Evolutionary conservation across 2,113 vertebrate genomes (phyloP), one percentile per base, ranked within the genome.

Genomic region (Apistogramma diplotaenia): DNA sequence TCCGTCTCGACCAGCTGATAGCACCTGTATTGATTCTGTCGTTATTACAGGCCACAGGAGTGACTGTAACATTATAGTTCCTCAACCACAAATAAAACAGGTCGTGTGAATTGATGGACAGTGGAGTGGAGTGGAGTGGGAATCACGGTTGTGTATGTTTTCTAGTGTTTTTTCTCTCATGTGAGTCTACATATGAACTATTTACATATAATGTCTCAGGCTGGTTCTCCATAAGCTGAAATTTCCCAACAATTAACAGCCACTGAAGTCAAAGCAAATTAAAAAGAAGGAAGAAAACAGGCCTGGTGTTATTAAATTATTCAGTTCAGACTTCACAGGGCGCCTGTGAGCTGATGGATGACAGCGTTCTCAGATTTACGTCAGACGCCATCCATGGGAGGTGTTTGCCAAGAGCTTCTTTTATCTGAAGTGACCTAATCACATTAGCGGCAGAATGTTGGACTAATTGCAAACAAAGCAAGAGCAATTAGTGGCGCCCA

Each of bases 401-500:
- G 74, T 74, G 83, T 85, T 86, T 82, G 71, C 53, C 70, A 46
- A 78, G 78, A 76, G 33, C 61, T 19, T 33, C 56, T 62, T 82
- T 89, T 81, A 54, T 88, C 70, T 37, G 33, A 62, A 81, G 46
- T 51, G 79, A 85, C 78, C 70, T 85, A 85, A 92, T 92, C 89
- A 81, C 79, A 79, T 91, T 76, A 91, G 79, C 46, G 15, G 51
- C 78, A 84, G 81, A 87, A 89, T 87, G 78, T 78, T 29, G 58
- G 54, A 82, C 90, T 88, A 86, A 90, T 90, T 87, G 86, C 77
- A 85, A 92, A 91, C 89, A 87, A 90, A 93, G 89, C 72, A 23
- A 29, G 56, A 83, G 86, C 84, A 91, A 92, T 94, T 91, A 92
- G 87, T 46, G 67, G 81, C 70, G 35, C 59, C 83, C 37, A 40